Percentiles rank a stretch among this genome's conserved stretches.
phyloP scores from a whole-genome alignment of 2,113 vertebrate species.

The Amblyopsis rosae region DNA sequence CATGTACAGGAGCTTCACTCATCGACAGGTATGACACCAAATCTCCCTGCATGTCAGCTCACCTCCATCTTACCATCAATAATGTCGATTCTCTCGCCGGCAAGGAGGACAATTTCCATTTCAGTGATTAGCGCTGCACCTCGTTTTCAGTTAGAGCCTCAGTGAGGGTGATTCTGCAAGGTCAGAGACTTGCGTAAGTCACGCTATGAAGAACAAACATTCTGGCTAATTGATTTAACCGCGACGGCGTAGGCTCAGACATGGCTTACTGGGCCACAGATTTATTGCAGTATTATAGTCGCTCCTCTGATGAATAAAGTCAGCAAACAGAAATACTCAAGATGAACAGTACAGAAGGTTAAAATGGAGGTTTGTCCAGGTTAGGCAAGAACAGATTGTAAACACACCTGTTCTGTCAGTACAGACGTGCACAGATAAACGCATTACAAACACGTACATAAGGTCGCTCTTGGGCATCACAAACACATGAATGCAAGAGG shows the following conservation, averaged over 20 bases:
- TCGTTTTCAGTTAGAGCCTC: constrained; percentile 13
- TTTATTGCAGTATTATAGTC: constrained; percentile 23
- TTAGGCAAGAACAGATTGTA: too few species aligned
- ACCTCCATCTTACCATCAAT: constrained; percentile 2
- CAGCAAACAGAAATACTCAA: neutral
- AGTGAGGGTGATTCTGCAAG: constrained; percentile 43
- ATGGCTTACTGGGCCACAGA: constrained; percentile 32
- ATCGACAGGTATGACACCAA: neutral
- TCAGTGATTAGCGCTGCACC: constrained; percentile 48
- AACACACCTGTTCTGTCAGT: too few species aligned
- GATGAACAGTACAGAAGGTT: too few species aligned
- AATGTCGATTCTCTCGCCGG: constrained; percentile 5
- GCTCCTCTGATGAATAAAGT: constrained; percentile 23
- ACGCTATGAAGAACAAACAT: constrained; percentile 44
- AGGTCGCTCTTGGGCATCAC: neutral
- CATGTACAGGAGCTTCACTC: too few species aligned
- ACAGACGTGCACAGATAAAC: too few species aligned
- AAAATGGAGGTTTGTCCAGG: too few species aligned
- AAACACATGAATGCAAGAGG: too few species aligned
- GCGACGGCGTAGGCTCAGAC: constrained; percentile 25
- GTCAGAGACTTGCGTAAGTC: constrained; percentile 33
- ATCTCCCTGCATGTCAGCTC: neutral
- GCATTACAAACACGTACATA: neutral
- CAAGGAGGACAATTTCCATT: constrained; percentile 39
- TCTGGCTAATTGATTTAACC: constrained; percentile 49